Base-by-base conservation (phyloP, 2,113 vertebrate genomes). In the Pluvianellus socialis region DNA sequence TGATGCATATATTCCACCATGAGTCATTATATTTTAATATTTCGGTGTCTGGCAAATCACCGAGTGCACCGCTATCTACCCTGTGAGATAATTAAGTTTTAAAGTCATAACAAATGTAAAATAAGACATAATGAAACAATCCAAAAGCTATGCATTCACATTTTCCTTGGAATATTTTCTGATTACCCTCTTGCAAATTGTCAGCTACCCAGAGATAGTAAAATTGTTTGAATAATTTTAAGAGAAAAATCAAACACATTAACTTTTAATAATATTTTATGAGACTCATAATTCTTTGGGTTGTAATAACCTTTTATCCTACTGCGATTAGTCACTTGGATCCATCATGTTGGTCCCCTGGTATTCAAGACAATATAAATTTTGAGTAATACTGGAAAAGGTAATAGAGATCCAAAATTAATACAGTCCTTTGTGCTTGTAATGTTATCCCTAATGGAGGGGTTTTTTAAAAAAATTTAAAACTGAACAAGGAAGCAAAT, bases 231-330 rank as follows among this genome's bases (percentile, higher is more conserved):
- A 79, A 90, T 95, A 94, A 95, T 75, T 95, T 96, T 93, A 96
- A 85, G 80, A 94, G 91, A 96, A 96, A 97, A 98, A 96, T 87
- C 81, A 97, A 98, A 91, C 83, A 72, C 79, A 94, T 96, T 94
- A 96, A 96, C 86, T 94, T 97, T 97, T 96, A 97, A 97, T 96
- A 98, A 83, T 94, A 96, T 92, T 97, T 97, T 95, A 96, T 80
- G 92, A 93, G 86, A 42, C 42, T 96, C 90, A 82, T 95, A 93
- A 94, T 95, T 97, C 96, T 95, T 93, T 95, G 65, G 95, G 65
- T 93, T 92, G 59, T 94, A 97, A 96, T 89, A 95, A 96, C 90
- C 58, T 90, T 82, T 91, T 91, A 77, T 94, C 96, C 82, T 82
- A 83, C 96, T 94, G 95, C 0, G 32, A 92, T 94, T 93, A 97